phyloP scores from a whole-genome alignment of 2,888 invertebrate genomes.

The Acanthoscelides obtectus region DNA sequence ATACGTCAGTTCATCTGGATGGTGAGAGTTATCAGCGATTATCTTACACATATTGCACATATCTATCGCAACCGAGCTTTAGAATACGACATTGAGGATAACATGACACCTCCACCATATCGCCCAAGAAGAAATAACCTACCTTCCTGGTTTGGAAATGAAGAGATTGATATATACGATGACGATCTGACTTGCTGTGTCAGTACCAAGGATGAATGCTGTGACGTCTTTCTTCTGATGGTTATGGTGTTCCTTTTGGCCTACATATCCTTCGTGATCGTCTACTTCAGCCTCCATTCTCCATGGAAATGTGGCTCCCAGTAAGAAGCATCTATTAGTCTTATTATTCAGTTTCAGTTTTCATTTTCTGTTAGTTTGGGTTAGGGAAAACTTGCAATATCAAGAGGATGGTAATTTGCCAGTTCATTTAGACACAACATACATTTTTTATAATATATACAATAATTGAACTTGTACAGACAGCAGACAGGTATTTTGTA shows the following conservation, averaged over 20 bases:
- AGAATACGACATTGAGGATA: background rate
- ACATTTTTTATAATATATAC: too few species aligned
- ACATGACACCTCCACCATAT: background rate
- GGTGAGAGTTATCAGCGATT: background rate
- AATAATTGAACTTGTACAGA: too few species aligned
- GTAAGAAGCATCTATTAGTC: background rate
- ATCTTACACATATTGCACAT: background rate
- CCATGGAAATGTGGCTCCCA: background rate
- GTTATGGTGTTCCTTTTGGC: background rate
- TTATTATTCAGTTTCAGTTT: background rate
- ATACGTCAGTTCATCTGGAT: background rate
- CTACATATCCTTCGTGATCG: background rate
- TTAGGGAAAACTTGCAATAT: background rate
- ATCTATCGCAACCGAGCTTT: background rate
- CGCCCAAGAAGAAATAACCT: background rate
- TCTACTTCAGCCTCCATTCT: background rate
- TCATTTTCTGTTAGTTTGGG: background rate
- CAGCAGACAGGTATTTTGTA: too few species aligned
- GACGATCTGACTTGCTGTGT: background rate
- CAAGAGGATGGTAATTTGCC: background rate
- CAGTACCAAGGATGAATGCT: background rate
- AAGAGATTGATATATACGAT: background rate
- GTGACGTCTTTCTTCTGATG: background rate
- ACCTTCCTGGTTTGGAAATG: background rate
- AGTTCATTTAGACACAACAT: too few species aligned